Conservation (phyloP, 64 coral and sea anemone species). For the Porites lutea region DNA sequence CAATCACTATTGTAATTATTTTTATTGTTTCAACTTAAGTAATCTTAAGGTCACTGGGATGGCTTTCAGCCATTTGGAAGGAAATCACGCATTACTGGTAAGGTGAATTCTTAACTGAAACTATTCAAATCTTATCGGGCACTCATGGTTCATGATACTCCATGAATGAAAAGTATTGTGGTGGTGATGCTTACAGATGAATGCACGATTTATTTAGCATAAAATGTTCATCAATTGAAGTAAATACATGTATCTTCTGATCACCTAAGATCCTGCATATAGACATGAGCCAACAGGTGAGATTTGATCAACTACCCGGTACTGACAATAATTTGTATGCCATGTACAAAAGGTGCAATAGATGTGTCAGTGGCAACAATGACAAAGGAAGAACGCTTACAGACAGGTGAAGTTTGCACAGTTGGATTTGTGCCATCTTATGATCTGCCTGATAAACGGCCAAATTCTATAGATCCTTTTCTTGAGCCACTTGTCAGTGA, state of each 20-base stretch:
- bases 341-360: constrained; percentile 41
- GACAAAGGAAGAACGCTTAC: constrained; percentile 44
- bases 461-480: constrained; percentile 47
- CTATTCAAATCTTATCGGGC: constrained; percentile 1
- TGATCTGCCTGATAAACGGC: constrained; percentile 24
- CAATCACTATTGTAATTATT: neutral
- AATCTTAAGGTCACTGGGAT: constrained; percentile 20
- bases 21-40: neutral
- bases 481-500: constrained; percentile 37
- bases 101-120: constrained; percentile 6
- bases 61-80: constrained; percentile 33
- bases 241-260: constrained; percentile 6
- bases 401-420: constrained; percentile 20
- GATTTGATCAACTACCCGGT: neutral
- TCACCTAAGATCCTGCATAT: constrained; percentile 12
- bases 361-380: constrained; percentile 61
- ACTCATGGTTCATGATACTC: constrained; percentile 11
- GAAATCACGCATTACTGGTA: constrained; percentile 21
- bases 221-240: neutral
- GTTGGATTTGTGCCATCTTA: constrained; percentile 12
- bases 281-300: neutral
- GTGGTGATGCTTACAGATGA: too few relatives aligned
- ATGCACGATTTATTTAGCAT: neutral
- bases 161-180: neutral
- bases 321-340: constrained; percentile 14